Percentiles rank a stretch among this genome's conserved stretches.
phyloP scores from a whole-genome alignment of 2,113 vertebrate species.

The Malaclemys terrapin region DNA sequence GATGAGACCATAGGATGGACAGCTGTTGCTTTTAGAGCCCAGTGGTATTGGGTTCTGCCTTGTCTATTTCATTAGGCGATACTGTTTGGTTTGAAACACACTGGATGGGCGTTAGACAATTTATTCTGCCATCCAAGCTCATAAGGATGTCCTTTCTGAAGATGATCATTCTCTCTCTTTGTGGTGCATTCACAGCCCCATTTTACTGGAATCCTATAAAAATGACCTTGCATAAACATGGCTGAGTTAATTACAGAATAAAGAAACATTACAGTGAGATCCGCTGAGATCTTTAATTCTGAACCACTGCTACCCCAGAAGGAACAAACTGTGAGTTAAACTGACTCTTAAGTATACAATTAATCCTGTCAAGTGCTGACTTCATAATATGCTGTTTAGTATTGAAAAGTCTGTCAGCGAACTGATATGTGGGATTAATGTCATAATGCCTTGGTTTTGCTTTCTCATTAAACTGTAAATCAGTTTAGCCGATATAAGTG shows the following conservation, averaged over 20 bases:
- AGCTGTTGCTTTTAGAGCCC: background rate
- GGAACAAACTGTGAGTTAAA: conserved; percentile 59
- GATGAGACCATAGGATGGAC: background rate
- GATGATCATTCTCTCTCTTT: background rate
- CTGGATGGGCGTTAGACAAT: background rate
- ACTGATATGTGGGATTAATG: conserved; percentile 36
- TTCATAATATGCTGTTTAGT: conserved; percentile 66
- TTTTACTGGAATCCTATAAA: conserved; percentile 23
- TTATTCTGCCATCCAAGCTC: background rate
- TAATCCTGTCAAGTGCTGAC: conserved; percentile 62
- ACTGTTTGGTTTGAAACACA: background rate
- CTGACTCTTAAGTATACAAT: conserved; percentile 70
- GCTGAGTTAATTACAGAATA: conserved; percentile 56
- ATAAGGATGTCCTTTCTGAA: background rate
- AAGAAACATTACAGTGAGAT: conserved; percentile 54
- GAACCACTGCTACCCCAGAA: conserved; percentile 51
- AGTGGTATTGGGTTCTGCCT: background rate
- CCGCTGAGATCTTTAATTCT: conserved; percentile 60
- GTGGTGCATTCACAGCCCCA: background rate
- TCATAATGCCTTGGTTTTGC: conserved; percentile 29
- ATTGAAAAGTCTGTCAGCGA: conserved; percentile 66
- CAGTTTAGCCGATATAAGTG: conserved; percentile 39
- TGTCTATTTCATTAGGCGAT: background rate
- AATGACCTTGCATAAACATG: conserved; percentile 42
- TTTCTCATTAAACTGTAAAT: conserved; percentile 52